phyloP scores from a whole-genome alignment of 2,113 vertebrate species.

The Otocyon megalotis region DNA sequence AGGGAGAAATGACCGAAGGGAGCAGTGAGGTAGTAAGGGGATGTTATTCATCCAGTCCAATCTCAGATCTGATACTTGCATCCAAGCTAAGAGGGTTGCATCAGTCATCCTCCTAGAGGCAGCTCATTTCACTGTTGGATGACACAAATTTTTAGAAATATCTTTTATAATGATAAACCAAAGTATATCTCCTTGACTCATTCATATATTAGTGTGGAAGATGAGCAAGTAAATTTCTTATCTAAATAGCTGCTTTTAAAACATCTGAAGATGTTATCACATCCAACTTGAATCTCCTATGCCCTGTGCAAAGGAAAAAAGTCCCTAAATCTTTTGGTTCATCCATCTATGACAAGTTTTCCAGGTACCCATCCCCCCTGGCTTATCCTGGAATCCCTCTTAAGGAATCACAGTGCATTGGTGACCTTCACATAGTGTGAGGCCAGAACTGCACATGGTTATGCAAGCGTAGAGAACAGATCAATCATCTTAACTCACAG shows the following conservation, averaged over 20 bases:
- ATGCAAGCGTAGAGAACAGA: not conserved
- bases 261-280: not conserved
- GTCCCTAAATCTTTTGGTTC: not conserved
- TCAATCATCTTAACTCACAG: not conserved
- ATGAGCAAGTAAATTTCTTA: conserved; percentile 26
- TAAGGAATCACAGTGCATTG: not conserved
- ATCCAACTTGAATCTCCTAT: not conserved
- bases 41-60: not conserved
- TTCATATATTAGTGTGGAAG: not conserved
- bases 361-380: not conserved
- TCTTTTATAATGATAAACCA: not conserved
- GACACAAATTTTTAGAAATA: conserved; percentile 34
- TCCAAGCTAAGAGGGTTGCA: not conserved
- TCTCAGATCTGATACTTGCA: not conserved
- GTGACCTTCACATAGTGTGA: not conserved
- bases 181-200: not conserved
- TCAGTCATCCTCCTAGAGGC: not conserved
- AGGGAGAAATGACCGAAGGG: not conserved
- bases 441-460: not conserved
- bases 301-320: not conserved
- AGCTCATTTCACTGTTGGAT: conserved; percentile 30
- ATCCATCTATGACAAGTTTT: not conserved
- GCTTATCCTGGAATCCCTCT: not conserved
- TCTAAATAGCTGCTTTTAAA: not conserved
- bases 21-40: not conserved